Evolutionary conservation across 2,888 invertebrate genomes (phyloP), one percentile per base, ranked within the genome.

Genomic region (Ecliptopera silaceata): DNA sequence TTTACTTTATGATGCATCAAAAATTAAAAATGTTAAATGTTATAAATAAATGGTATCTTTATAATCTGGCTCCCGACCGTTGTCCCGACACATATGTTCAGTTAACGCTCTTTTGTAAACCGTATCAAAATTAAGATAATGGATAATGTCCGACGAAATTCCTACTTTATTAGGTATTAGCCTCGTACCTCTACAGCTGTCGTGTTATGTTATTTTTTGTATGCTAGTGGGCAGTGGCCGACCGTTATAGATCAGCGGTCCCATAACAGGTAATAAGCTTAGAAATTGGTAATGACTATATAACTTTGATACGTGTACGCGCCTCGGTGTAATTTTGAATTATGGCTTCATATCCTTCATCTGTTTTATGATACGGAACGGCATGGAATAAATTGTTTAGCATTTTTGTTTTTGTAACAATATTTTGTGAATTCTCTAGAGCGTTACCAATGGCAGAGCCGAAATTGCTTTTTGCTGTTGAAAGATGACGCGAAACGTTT

Each of bases 61-160:
- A 56, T 74, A 74, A 75, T 71, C 74, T 72, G 62, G 67, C 70
- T 71, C 59, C 70, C 69, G 57, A 54, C 62, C 57, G 66, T 64
- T 66, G 62, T 64, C 65, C 62, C 56, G 36, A 75, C 81, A 75
- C 88, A 88, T 80, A 87, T 90, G 87, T 57, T 65, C 79, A 79
- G 80, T 84, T 86, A 81, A 86, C 87, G 87, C 85, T 84, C 78
- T 87, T 88, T 88, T 88, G 88, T 90, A 81, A 76, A 79, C 80
- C 86, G 82, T 88, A 87, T 88, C 86, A 85, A 83, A 87, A 89
- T 89, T 89, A 86, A 89, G 90, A 90, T 91, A 90, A 89, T 90
- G 84, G 79, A 77, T 81, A 82, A 81, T 86, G 87, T 82, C 86
- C 82, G 83, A 79, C 80, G 78, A 80, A 84, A 84, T 82, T 83